Conservation (phyloP, 2,797 vertebrate species). For the Poecilia picta region DNA sequence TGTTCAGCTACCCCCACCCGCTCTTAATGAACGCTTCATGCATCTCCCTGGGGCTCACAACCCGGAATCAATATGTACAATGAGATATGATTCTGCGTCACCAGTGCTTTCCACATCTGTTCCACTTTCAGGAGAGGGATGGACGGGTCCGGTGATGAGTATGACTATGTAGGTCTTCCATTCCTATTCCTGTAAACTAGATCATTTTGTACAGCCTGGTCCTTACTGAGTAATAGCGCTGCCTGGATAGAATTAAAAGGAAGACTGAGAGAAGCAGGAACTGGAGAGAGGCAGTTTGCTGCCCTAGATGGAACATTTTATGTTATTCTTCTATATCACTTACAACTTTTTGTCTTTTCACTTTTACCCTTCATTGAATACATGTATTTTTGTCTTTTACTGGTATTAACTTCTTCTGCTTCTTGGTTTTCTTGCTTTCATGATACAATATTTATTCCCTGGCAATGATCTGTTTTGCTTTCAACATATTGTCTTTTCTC, state of each 20-base stretch:
- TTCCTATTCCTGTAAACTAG: conserved; percentile 76
- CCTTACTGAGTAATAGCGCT: conserved; percentile 67
- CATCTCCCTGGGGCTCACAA: conserved; percentile 25
- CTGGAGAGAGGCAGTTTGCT: conserved; percentile 52
- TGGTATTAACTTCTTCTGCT: conserved; percentile 27
- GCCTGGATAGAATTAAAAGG: conserved; percentile 61
- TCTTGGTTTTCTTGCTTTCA: conserved; percentile 27
- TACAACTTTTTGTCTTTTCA: conserved; percentile 36
- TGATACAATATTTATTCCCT: conserved; percentile 19
- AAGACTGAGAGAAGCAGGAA: conserved; percentile 46
- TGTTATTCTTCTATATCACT: conserved; percentile 44
- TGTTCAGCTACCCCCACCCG: conserved; percentile 13
- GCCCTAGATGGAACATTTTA: conserved; percentile 58
- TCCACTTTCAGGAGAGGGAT: conserved; percentile 46
- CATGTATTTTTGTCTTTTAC: conserved; percentile 23
- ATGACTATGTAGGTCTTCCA: conserved; percentile 72
- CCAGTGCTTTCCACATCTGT: conserved; percentile 44
- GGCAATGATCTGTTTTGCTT: conserved; percentile 25
- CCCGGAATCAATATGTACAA: conserved; percentile 54
- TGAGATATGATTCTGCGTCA: conserved; percentile 57
- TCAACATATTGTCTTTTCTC: conserved; percentile 23
- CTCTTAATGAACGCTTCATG: conserved; percentile 26
- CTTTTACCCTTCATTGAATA: conserved; percentile 30
- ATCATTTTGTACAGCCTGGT: conserved; percentile 70
- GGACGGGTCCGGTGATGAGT: conserved; percentile 49